Percentiles rank a stretch among this genome's conserved stretches.
Conservation (phyloP, 2,113 vertebrate genomes). For the Mus musculus region DNA sequence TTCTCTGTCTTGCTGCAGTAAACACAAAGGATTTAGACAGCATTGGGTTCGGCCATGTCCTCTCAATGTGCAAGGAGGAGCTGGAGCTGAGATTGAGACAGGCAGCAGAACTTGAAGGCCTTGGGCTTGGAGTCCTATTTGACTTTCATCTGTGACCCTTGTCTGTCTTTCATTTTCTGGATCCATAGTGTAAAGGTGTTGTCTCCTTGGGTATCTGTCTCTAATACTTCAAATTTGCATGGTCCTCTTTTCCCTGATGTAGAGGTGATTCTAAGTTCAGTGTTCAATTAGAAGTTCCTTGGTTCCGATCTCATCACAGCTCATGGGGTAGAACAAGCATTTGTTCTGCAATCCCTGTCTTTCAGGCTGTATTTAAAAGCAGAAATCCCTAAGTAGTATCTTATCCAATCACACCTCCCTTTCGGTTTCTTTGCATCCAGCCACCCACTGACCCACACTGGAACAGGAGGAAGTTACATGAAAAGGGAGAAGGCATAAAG, state of each 20-base stretch:
- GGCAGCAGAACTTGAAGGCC: background rate
- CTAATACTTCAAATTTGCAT: background rate
- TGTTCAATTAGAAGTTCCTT: constrained; percentile 18
- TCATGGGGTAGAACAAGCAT: background rate
- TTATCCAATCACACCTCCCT: background rate
- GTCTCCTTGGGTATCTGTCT: background rate
- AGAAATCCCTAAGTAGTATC: background rate
- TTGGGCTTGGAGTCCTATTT: background rate
- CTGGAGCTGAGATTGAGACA: background rate
- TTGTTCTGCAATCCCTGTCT: constrained; percentile 34
- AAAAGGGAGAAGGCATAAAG: constrained; percentile 52
- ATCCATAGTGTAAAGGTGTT: background rate
- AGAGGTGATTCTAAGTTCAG: background rate
- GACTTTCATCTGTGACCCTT: background rate
- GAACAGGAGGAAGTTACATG: constrained; percentile 27
- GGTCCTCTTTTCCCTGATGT: background rate
- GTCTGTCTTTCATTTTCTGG: background rate
- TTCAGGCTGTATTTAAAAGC: constrained; percentile 48
- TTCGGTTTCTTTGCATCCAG: constrained; percentile 42
- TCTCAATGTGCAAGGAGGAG: background rate
- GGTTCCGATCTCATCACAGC: constrained; percentile 35
- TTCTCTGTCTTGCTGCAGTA: constrained; percentile 19
- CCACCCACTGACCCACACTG: constrained; percentile 58
- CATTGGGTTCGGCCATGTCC: background rate
- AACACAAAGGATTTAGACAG: constrained; percentile 29